Evolutionary conservation across 2,113 vertebrate genomes (phyloP).

Genomic region (Mandrillus leucophaeus): DNA sequence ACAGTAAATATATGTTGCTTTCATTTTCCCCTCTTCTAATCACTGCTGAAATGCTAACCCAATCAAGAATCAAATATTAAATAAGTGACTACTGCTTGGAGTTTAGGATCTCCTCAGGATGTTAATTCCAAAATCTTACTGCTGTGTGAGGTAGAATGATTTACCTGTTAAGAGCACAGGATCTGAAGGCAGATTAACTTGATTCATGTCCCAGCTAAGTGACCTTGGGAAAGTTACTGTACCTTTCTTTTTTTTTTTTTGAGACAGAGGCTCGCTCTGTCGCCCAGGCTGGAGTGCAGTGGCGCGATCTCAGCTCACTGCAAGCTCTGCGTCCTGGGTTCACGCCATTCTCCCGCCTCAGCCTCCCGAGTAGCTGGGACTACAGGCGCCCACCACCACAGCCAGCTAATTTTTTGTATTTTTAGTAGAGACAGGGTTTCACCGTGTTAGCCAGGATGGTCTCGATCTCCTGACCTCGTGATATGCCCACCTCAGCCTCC

Average conservation of each 20-base stretch:
- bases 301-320: no score
- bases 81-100: background rate
- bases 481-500: no score
- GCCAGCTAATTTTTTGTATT: no score
- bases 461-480: no score
- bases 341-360: no score
- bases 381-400: no score
- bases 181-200: background rate
- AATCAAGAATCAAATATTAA: constrained; percentile 42
- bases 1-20: background rate
- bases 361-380: no score
- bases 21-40: background rate
- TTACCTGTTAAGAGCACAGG: background rate
- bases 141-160: background rate
- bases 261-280: no score
- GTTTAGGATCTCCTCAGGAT: background rate
- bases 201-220: background rate
- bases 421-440: no score
- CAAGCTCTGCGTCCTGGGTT: no score
- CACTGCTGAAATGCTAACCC: constrained; percentile 42
- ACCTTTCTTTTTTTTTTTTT: background rate
- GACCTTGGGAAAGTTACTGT: background rate
- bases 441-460: no score
- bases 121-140: constrained; percentile 47
- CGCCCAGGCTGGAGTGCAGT: no score